Base-by-base conservation (phyloP, 1,140 invertebrate species). In the Caenorhabditis tropicalis region DNA sequence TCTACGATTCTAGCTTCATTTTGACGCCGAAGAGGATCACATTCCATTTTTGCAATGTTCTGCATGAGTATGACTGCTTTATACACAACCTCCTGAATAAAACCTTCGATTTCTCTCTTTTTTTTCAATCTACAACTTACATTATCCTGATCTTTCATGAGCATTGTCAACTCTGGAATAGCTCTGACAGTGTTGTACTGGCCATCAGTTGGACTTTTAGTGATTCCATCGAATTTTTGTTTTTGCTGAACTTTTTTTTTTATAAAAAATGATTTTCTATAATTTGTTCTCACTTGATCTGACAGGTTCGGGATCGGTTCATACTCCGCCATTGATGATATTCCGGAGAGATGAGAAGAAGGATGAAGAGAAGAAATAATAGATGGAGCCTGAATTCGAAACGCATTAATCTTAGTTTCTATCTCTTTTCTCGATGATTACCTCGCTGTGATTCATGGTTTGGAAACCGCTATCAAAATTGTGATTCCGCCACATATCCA, bases 21-120 rank as follows among this genome's bases (percentile, higher is more conserved):
- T 31, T 74, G 65, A 12, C 65, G 33, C 10, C 65, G 19, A 12
- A 74, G 10, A 5, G 65, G 36, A 10, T 82, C 81, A 21, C 49
- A 53, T 29, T 82, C 81, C 81, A 82, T 82, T 31, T 82, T 82
- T 9, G 81, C 81, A 43, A 58, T 82, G 24, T 82, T 82, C 43
- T 82, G 81, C 81, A 82, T 82, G 4, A 82, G 29, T 7, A 56
- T 56, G 12, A 58, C 81, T 4, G 81, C 81, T 39, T 82, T 82
- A n/a, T 82, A 36, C n/a, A 58, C 81, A n/a, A 82, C 81, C n/a
- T 53, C 81, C 81, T 82, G 36, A 0, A 60, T 36, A 27, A 1
- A 24, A 46, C 21, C 4, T 21, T n/a, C 3, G n/a, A n/a, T n/a
- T n/a, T 43, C 39, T 6, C 5, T 51, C 16, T 51, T n/a, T 51